Base-by-base conservation (phyloP, 2,113 vertebrate species). In the Thermophis baileyi region DNA sequence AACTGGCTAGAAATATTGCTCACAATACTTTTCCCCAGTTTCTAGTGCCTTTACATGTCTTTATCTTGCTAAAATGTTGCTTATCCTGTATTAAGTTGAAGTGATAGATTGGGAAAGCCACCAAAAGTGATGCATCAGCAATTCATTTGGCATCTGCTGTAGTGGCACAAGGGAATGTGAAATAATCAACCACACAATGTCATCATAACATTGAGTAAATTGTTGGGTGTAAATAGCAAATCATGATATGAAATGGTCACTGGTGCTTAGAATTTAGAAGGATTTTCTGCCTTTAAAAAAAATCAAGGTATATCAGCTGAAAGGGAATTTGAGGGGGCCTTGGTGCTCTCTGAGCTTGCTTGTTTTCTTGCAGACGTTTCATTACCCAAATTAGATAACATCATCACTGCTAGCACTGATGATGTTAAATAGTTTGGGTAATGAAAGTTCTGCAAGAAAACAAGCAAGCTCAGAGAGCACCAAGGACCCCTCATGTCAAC, bases 1-100 rank as follows among this genome's bases (percentile, higher is more conserved):
- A 94, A 93, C 93, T 94, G n/a, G 60, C 7, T 94, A 90, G 95
- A 92, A 96, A 93, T 94, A 95, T 44, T 95, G 10, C 25, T 87
- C 55, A 0, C 12, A 93, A 49, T 88, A 44, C 40, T 92, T 90
- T 92, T 90, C 55, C 53, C 5, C 91, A 46, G 2, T 0, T 93
- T 94, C 88, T 20, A 57, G 8, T 91, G 9, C 0, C 93, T 16
- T 20, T 44, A 91, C 6, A 0, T 94, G 94, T 95, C 89, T 94
- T 94, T 94, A 53, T 93, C 93, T 93, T 93, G 20, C 91, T 92
- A 4, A 3, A 90, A 40, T 90, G 81, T 47, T 92, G 86, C 89
- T 87, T 92, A 69, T 92, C 60, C 81, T 54, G 6, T 92, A 90
- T 6, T 89, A 49, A 54, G 54, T 93, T 54, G 91, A 11, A 92